Evolutionary conservation across 2,888 invertebrate genomes (phyloP).

Genomic region (Lasioglossum oenotherae): DNA sequence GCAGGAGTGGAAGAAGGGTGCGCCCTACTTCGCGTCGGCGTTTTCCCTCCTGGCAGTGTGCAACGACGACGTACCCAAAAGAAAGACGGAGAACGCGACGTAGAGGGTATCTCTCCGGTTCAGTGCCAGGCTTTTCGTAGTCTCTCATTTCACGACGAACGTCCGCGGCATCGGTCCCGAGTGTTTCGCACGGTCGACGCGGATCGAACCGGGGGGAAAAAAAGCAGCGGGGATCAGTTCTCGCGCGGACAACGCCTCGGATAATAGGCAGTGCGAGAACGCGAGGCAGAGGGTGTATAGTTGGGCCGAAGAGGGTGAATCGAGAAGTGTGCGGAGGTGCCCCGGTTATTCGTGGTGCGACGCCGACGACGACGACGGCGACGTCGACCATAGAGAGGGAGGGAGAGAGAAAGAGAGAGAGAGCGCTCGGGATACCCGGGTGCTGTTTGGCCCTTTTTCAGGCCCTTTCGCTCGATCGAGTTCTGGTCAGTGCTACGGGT

Average conservation of each 20-base stretch:
- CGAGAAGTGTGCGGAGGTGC: background rate
- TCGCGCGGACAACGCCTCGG: constrained; percentile 55
- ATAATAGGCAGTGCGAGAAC: constrained; percentile 20
- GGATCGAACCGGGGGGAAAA: constrained; percentile 17
- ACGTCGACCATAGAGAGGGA: background rate
- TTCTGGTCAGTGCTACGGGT: background rate
- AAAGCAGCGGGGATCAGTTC: constrained; percentile 15
- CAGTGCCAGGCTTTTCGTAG: constrained; percentile 67
- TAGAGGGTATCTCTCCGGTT: constrained; percentile 65
- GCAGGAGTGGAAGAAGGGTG: constrained; percentile 79
- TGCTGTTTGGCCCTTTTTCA: background rate
- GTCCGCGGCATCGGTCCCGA: constrained; percentile 56
- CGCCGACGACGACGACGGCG: background rate
- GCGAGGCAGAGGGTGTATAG: background rate
- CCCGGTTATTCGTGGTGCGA: background rate
- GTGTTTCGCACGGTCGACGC: constrained; percentile 50
- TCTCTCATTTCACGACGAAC: constrained; percentile 71
- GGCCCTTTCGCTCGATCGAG: constrained; percentile 6
- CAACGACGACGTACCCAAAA: constrained; percentile 58
- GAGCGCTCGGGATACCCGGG: background rate
- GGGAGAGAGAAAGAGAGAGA: background rate
- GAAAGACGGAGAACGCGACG: constrained; percentile 47
- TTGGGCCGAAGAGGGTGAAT: background rate
- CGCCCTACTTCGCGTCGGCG: constrained; percentile 80
- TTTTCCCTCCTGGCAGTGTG: constrained; percentile 74